These are phyloP conservation scores for Catalaphyllia jardinei DNA, from an alignment of 64 coral and sea anemone genomes.

Conservation along the genomic window DNA sequence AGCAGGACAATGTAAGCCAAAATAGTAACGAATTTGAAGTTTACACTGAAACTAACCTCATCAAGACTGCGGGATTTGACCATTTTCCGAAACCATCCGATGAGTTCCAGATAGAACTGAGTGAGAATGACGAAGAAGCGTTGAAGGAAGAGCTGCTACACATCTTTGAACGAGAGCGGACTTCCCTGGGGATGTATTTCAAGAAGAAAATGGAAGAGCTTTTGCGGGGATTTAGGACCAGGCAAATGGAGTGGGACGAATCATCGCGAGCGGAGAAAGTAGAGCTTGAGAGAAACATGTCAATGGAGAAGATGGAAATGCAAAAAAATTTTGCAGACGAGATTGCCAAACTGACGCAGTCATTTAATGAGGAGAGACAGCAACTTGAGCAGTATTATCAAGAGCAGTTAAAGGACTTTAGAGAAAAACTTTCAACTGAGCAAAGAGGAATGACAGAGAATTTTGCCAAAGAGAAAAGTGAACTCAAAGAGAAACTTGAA, in stretches of 20 bases:
- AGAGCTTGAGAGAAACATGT: conserved; percentile 70
- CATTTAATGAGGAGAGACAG: conserved; percentile 77
- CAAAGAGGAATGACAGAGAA: conserved; percentile 63
- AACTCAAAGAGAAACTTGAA: conserved; percentile 74
- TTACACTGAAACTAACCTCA: background rate
- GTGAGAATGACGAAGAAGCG: conserved; percentile 73
- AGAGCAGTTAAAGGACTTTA: conserved; percentile 71
- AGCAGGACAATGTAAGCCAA: conserved; percentile 4
- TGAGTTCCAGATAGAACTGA: conserved; percentile 27
- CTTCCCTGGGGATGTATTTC: conserved; percentile 68
- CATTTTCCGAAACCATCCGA: background rate
- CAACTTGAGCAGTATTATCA: conserved; percentile 84
- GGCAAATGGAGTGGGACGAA: conserved; percentile 73
- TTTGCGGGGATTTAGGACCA: conserved; percentile 44
- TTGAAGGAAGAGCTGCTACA: conserved; percentile 81
- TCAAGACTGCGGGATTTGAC: background rate
- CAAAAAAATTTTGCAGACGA: conserved; percentile 86
- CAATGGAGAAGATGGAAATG: conserved; percentile 86
- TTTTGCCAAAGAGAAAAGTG: conserved; percentile 63
- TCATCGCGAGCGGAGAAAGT: conserved; percentile 57
- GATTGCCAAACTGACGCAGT: conserved; percentile 74
- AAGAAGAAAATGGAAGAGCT: conserved; percentile 85
- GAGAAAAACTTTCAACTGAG: conserved; percentile 44
- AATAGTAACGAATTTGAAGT: background rate
- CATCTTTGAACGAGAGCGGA: conserved; percentile 90